Base-by-base conservation (phyloP, 2,888 invertebrate genomes). In the Chloromyia formosa region DNA sequence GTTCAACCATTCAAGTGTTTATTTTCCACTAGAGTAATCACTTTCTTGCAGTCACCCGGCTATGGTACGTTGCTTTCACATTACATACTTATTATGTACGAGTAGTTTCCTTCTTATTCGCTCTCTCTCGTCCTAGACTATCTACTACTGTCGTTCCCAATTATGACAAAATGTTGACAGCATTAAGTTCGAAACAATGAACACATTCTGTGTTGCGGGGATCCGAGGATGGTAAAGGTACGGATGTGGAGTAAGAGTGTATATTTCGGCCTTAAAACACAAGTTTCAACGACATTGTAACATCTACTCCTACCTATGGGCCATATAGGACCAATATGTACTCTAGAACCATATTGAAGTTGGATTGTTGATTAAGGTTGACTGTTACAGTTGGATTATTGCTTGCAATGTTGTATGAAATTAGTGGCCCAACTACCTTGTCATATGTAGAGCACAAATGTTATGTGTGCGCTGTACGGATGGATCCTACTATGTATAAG, bases 101-200 rank as follows among this genome's bases (percentile, higher is more conserved):
- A n/a, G n/a, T 35, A 35, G 27, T 35, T 35, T 35, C 27, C 27
- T 35, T 35, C 3, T 35, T 35, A 35, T 7, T 35, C 27, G 27
- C 27, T 35, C 27, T 35, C 2, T 49, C 49, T 49, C 14, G 49
- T 49, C 49, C 49, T 49, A n/a, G 49, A 49, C 62, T 14, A 62
- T n/a, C 40, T 62, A 16, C 18, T 18, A 40, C 40, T 42, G 40
- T 35, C 62, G 27, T 16, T 14, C 18, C 40, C 62, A 62, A 62
- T 62, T 62, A 62, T 62, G 62, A 62, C 62, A 62, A 27, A 10
- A 35, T 62, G 62, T 18, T 42, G 62, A 40, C 35, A 62, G 35
- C 40, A 62, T 62, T 62, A 62, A 35, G 62, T 40, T 62, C 62
- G n/a, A 62, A 62, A 62, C 62, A 62, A 62, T 40, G 62, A 62